Conservation (phyloP, 2,888 invertebrate genomes). For the Lamellibrachia columna region DNA sequence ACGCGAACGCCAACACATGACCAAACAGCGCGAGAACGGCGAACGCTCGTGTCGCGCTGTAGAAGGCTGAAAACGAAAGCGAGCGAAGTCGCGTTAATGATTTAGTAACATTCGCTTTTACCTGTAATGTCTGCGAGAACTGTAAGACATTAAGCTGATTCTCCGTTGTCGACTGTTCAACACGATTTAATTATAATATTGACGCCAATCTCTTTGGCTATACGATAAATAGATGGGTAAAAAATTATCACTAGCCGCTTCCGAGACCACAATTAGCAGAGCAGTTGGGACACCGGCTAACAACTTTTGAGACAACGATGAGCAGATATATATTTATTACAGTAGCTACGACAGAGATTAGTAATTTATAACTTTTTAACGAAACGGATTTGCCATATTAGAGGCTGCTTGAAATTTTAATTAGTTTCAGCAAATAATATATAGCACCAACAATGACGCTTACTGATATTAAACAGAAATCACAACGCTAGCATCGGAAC, state of each 20-base stretch:
- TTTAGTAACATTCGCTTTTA: neutral
- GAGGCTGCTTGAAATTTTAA: no score
- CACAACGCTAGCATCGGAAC: no score
- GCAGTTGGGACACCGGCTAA: neutral
- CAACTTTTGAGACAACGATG: neutral
- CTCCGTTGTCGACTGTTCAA: neutral
- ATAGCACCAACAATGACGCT: no score
- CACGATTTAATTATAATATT: neutral
- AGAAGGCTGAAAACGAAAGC: slow-evolving; percentile 35
- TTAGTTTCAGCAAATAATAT: no score
- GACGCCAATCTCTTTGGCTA: neutral
- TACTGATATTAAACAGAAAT: no score
- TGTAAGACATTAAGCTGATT: neutral
- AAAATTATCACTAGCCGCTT: neutral
- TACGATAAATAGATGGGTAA: neutral
- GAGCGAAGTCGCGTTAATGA: neutral
- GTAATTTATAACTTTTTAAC: neutral
- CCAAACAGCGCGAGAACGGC: slow-evolving; percentile 39
- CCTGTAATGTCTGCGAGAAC: neutral
- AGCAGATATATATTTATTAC: neutral
- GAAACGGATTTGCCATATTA: no score
- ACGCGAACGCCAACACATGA: slow-evolving; percentile 39
- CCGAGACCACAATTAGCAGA: neutral
- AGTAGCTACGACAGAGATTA: neutral
- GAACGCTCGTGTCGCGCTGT: slow-evolving; percentile 39